Evolutionary conservation across 2,113 vertebrate species (phyloP).

Genomic region (Lates calcarifer): DNA sequence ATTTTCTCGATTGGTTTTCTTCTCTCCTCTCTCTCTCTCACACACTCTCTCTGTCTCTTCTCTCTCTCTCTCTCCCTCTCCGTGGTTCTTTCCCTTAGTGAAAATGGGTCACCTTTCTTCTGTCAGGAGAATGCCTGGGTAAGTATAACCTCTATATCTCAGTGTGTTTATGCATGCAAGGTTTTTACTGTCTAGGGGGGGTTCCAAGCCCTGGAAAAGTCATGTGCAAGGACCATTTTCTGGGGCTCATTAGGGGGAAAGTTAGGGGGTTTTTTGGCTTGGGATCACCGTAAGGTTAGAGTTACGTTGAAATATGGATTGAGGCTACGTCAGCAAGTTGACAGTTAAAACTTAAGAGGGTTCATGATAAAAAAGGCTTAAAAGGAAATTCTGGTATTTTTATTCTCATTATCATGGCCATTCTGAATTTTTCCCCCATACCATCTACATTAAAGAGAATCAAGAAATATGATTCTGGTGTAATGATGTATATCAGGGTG

Average conservation of each 20-base stretch:
- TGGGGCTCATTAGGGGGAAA: slow-evolving; percentile 47
- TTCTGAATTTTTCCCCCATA: not conserved
- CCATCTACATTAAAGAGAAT: not conserved
- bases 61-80: slow-evolving; percentile 30
- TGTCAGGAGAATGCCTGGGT: slow-evolving; percentile 62
- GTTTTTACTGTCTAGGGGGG: slow-evolving; percentile 41
- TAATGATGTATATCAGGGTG: too few species aligned
- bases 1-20: slow-evolving; percentile 61
- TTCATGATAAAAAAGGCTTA: not conserved
- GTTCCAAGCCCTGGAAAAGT: slow-evolving; percentile 54
- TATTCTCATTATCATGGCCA: not conserved
- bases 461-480: not conserved
- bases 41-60: slow-evolving; percentile 31
- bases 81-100: slow-evolving; percentile 68
- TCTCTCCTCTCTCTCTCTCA: too few species aligned
- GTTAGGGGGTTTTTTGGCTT: slow-evolving; percentile 2
- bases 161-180: not conserved
- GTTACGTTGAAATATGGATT: slow-evolving; percentile 12
- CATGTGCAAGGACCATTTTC: slow-evolving; percentile 64
- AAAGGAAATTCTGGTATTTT: not conserved
- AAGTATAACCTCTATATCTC: slow-evolving; percentile 61
- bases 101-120: slow-evolving; percentile 83
- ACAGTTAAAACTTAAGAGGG: not conserved
- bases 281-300: not conserved
- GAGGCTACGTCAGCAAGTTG: not conserved